Conservation (phyloP, 2,797 vertebrate species). For the Gymnopithys bicolor region DNA sequence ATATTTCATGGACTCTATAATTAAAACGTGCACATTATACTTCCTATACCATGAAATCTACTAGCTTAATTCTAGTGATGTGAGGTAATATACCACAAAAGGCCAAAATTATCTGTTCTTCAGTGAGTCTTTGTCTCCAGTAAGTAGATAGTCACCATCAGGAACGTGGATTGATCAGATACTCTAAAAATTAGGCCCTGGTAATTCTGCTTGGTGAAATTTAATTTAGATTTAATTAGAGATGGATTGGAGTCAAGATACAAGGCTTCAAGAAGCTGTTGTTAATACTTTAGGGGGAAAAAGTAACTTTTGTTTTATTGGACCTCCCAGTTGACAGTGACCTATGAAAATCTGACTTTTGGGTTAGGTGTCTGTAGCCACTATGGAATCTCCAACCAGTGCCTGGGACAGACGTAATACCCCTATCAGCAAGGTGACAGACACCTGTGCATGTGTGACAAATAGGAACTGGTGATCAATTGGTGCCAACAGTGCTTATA, state of each 20-base stretch:
- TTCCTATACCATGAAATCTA: background rate
- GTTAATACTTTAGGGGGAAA: background rate
- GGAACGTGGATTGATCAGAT: background rate
- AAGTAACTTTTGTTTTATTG: background rate
- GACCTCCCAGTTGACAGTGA: background rate
- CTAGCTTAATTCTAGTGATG: background rate
- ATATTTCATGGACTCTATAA: background rate
- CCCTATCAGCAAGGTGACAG: background rate
- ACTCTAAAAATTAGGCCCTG: background rate
- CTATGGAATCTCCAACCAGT: accelerated
- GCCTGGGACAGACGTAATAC: background rate
- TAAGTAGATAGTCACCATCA: background rate
- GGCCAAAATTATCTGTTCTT: background rate
- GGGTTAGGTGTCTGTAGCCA: background rate
- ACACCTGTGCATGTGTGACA: accelerated
- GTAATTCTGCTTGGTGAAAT: conserved; percentile 23
- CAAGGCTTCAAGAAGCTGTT: background rate
- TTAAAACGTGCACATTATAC: background rate
- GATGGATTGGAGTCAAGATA: conserved; percentile 13
- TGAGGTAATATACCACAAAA: background rate
- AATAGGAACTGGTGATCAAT: background rate
- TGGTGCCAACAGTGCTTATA: background rate
- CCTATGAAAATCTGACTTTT: background rate
- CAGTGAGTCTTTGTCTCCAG: background rate
- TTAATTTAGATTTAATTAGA: conserved; percentile 71